Conservation (phyloP, 2,888 invertebrate species). For the Holacanthella duospinosa region DNA sequence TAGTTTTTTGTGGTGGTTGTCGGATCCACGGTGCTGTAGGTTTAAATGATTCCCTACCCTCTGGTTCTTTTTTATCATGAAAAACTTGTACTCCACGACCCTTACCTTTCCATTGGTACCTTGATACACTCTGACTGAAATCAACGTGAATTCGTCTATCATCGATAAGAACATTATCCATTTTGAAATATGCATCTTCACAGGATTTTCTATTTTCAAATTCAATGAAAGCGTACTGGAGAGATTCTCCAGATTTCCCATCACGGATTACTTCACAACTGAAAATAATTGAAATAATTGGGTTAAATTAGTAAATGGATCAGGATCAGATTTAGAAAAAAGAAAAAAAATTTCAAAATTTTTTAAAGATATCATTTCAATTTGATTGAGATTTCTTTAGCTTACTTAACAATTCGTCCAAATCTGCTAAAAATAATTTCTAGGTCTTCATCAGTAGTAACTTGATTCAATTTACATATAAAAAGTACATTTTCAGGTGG, state of each 20-base stretch:
- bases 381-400: too few relatives aligned
- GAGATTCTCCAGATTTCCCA: slow-evolving; percentile 77
- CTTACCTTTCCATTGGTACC: slow-evolving; percentile 81
- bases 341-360: neutral
- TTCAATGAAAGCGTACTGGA: slow-evolving; percentile 98
- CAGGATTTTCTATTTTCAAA: slow-evolving; percentile 85
- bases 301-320: too few relatives aligned
- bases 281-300: too few relatives aligned
- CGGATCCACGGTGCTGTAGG: slow-evolving; percentile 19
- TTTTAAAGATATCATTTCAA: neutral
- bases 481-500: slow-evolving; percentile 99
- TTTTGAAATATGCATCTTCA: slow-evolving; percentile 97
- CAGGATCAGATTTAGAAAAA: neutral
- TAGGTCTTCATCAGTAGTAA: slow-evolving; percentile 91
- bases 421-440: slow-evolving; percentile 96
- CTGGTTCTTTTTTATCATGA: slow-evolving; percentile 19
- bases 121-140: slow-evolving; percentile 97
- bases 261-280: slow-evolving; percentile 95
- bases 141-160: slow-evolving; percentile 98
- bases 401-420: slow-evolving; percentile 70
- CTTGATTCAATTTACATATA: slow-evolving; percentile 97
- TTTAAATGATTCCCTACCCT: slow-evolving; percentile 8
- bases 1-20: neutral
- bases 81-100: slow-evolving; percentile 42
- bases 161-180: slow-evolving; percentile 99